Conservation (phyloP, 2,888 invertebrate species). For the Philonicus albiceps region DNA sequence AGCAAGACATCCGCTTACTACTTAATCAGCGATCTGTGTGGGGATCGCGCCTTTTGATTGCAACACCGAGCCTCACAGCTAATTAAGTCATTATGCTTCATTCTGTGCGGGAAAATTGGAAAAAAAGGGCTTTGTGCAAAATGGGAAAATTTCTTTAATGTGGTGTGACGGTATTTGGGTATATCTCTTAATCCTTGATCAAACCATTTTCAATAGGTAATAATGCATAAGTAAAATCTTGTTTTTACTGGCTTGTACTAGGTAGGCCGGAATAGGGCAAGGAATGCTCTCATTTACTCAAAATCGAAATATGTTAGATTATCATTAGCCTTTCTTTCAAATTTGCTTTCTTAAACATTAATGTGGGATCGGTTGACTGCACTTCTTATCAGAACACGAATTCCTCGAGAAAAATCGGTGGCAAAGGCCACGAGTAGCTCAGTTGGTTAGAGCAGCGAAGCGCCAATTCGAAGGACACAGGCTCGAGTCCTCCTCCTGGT, state of each 20-base stretch:
- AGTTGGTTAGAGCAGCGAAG: too few relatives aligned
- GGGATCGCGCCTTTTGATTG: not conserved
- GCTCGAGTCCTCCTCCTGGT: too few relatives aligned
- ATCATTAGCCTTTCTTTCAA: too few relatives aligned
- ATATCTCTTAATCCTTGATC: not conserved
- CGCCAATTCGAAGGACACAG: too few relatives aligned
- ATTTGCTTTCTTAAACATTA: too few relatives aligned
- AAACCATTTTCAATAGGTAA: not conserved
- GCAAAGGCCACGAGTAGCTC: too few relatives aligned
- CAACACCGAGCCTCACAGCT: not conserved
- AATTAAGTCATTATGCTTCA: not conserved
- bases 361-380: too few relatives aligned
- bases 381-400: too few relatives aligned
- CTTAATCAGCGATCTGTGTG: not conserved
- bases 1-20: not conserved
- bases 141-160: not conserved
- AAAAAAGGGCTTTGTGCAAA: not conserved
- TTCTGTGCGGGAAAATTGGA: not conserved
- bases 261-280: too few relatives aligned
- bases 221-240: not conserved
- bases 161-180: not conserved
- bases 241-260: not conserved
- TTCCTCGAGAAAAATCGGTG: too few relatives aligned
- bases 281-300: too few relatives aligned
- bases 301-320: too few relatives aligned